Evolutionary conservation across 2,888 invertebrate species (phyloP).

Genomic region (Morpho deidamia): DNA sequence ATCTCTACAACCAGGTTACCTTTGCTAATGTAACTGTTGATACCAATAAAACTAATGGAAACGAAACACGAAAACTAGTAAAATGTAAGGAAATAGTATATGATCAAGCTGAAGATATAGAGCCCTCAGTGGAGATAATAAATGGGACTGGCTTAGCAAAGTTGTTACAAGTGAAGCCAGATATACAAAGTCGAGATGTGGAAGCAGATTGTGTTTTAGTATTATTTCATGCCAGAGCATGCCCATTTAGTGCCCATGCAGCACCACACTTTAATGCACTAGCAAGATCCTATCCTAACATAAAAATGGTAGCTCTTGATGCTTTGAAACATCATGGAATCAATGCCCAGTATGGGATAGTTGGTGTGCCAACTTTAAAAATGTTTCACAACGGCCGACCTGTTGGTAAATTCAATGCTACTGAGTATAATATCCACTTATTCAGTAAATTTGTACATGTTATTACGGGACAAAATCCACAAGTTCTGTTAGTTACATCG

Average conservation of each 20-base stretch:
- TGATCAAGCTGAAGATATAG: constrained; percentile 50
- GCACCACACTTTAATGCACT: constrained; percentile 95
- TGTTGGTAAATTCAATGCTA: constrained; percentile 90
- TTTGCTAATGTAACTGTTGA: constrained; percentile 60
- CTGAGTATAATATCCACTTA: constrained; percentile 87
- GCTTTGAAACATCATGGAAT: constrained; percentile 89
- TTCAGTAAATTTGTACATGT: constrained; percentile 88
- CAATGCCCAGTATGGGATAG: constrained; percentile 94
- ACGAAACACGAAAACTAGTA: constrained; percentile 65
- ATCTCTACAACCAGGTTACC: constrained; percentile 64
- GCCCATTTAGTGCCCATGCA: constrained; percentile 93
- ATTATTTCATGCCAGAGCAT: constrained; percentile 93
- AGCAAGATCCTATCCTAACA: constrained; percentile 89
- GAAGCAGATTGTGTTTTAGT: constrained; percentile 86
- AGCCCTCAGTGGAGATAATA: constrained; percentile 80
- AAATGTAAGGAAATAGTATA: constrained; percentile 61
- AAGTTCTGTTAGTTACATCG: constrained; percentile 83
- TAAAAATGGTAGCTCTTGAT: constrained; percentile 94
- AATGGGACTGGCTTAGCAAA: constrained; percentile 85
- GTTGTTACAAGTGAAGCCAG: constrained; percentile 80
- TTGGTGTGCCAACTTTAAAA: constrained; percentile 92
- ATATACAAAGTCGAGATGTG: constrained; percentile 81
- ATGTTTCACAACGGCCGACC: constrained; percentile 94
- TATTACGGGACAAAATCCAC: constrained; percentile 84
- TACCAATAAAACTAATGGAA: constrained; percentile 50